These are phyloP conservation scores for Chaetogeoica ovagalla DNA, from an alignment of 2,888 invertebrate genomes.

Conservation along the genomic window DNA sequence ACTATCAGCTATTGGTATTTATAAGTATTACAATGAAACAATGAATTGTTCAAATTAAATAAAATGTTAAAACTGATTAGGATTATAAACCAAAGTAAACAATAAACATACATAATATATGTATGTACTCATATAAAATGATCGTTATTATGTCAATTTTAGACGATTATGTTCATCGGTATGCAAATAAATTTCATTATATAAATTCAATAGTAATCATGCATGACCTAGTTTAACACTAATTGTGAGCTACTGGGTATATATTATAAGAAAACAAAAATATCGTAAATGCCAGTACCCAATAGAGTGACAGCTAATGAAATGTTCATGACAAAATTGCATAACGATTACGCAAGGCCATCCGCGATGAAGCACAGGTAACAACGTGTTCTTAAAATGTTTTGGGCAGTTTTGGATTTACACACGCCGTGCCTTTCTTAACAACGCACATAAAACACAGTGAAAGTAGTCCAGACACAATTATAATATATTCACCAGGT, in stretches of 20 bases:
- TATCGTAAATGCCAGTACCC: constrained; percentile 25
- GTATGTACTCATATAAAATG: no score
- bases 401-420: constrained; percentile 42
- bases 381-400: constrained; percentile 41
- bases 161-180: not conserved
- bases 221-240: constrained; percentile 42
- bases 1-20: no score
- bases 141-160: not conserved
- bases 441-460: constrained; percentile 22
- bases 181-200: not conserved
- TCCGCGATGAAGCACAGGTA: constrained; percentile 12
- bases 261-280: constrained; percentile 13
- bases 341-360: constrained; percentile 26
- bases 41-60: not conserved
- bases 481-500: constrained; percentile 38
- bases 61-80: not conserved
- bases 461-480: constrained; percentile 46
- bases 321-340: constrained; percentile 38
- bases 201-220: constrained; percentile 27
- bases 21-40: not conserved
- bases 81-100: not conserved
- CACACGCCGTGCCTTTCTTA: constrained; percentile 20
- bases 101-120: no score
- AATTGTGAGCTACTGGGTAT: constrained; percentile 21
- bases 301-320: constrained; percentile 38